Percentiles rank a stretch among this genome's conserved stretches.
Conservation (phyloP, 1,140 invertebrate genomes). For the Drosophila ambigua region DNA sequence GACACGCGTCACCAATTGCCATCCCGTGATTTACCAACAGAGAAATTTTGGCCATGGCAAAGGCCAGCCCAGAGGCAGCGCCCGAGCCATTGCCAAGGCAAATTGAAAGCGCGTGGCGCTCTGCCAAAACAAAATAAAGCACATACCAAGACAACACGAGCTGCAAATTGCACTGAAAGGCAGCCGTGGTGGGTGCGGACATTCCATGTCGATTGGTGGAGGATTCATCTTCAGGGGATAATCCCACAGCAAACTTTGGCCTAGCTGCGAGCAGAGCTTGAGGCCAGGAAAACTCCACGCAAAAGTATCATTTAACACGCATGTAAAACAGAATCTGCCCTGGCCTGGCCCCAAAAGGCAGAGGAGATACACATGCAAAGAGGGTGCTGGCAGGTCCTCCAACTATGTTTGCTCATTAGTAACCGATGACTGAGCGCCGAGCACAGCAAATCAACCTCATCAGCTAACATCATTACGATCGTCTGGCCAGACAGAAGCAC, state of each 20-base stretch:
- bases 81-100: neutral
- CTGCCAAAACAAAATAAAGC: slow-evolving; percentile 2
- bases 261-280: too few species aligned
- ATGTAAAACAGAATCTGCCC: slow-evolving; percentile 50
- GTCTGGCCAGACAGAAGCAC: neutral
- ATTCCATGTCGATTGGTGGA: neutral
- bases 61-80: slow-evolving; percentile 9
- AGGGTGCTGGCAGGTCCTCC: neutral
- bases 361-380: neutral
- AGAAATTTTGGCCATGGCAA: slow-evolving; percentile 38
- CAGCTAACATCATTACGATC: slow-evolving; percentile 21
- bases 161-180: slow-evolving; percentile 18
- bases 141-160: slow-evolving; percentile 8
- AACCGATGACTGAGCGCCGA: slow-evolving; percentile 42
- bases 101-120: slow-evolving; percentile 32
- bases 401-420: slow-evolving; percentile 43
- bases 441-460: slow-evolving; percentile 12
- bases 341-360: neutral
- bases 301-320: slow-evolving; percentile 58
- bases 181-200: neutral
- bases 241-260: too few species aligned
- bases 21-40: slow-evolving; percentile 51
- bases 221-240: neutral
- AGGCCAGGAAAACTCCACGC: slow-evolving; percentile 24
- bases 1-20: slow-evolving; percentile 74